Conservation (phyloP, 2,797 vertebrate species). For the Crossoptilon crossoptilon region DNA sequence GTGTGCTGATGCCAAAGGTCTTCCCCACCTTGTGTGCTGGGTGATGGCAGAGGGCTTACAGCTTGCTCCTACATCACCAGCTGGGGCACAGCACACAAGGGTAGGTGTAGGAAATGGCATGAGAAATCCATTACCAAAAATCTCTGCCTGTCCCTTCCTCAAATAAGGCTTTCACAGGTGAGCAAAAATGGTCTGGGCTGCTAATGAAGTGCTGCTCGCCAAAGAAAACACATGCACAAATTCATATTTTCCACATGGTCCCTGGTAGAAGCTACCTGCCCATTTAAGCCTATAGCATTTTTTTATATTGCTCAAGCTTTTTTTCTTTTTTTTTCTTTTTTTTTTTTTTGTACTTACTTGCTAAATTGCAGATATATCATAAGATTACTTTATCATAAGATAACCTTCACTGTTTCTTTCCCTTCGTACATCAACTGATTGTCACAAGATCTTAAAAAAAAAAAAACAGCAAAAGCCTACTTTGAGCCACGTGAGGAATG, state of each 20-base stretch:
- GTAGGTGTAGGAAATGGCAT: not conserved
- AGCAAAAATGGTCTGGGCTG: constrained; percentile 30
- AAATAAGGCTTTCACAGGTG: constrained; percentile 73
- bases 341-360: not conserved
- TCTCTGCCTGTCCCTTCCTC: constrained; percentile 55
- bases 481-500: not conserved
- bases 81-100: not conserved
- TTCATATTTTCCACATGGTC: constrained; percentile 57
- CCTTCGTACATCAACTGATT: constrained; percentile 15
- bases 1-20: not conserved
- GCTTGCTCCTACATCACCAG: not conserved
- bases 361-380: not conserved
- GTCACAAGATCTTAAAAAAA: constrained; percentile 6
- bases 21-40: accelerated
- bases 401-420: not conserved
- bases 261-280: constrained; percentile 17
- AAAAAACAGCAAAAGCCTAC: accelerated
- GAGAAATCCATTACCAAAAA: constrained; percentile 52
- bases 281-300: not conserved
- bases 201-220: constrained; percentile 46
- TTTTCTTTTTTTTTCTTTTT: not conserved
- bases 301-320: not conserved
- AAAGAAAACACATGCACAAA: constrained; percentile 44
- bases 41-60: not conserved
- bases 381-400: not conserved